phyloP scores from a whole-genome alignment of 2,797 vertebrate species.

The Huso huso region DNA sequence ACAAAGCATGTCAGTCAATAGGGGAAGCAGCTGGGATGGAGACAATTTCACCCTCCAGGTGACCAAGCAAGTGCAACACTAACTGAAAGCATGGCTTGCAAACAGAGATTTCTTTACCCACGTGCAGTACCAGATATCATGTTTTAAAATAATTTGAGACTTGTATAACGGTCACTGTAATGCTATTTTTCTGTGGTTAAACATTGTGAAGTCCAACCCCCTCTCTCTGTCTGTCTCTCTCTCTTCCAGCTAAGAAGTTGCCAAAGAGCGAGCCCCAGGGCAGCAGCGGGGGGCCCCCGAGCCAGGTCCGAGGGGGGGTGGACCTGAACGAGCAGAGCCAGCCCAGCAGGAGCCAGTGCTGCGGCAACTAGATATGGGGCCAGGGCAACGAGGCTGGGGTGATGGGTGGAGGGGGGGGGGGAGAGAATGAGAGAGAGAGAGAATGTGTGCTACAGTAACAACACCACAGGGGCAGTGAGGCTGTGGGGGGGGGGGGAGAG shows the following conservation, averaged over 20 bases:
- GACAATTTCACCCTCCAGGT: no score
- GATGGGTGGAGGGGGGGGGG: background rate
- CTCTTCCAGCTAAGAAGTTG: conserved; percentile 67
- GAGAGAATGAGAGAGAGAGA: background rate
- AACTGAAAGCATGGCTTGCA: no score
- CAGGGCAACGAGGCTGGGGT: background rate
- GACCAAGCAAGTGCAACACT: no score
- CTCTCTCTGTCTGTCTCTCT: background rate
- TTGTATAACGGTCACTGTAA: no score
- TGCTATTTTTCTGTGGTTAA: no score
- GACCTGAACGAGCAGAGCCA: conserved; percentile 69
- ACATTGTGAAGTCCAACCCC: background rate
- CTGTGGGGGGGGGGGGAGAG: background rate
- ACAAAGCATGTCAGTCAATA: no score
- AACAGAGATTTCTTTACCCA: no score
- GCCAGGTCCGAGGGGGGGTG: conserved; percentile 54
- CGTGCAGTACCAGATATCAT: no score
- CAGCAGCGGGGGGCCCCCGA: conserved; percentile 40
- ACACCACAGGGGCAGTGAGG: background rate
- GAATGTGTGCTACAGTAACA: conserved; percentile 3
- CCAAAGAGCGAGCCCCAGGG: conserved; percentile 71
- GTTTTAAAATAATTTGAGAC: no score
- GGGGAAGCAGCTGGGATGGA: no score
- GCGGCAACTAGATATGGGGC: conserved; percentile 52
- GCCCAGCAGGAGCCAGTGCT: conserved; percentile 67